A percentile compares a stretch with the other conserved stretches of the same genome.
phyloP scores from a whole-genome alignment of 2,113 vertebrate genomes.

The Nannobrachium achirus region DNA sequence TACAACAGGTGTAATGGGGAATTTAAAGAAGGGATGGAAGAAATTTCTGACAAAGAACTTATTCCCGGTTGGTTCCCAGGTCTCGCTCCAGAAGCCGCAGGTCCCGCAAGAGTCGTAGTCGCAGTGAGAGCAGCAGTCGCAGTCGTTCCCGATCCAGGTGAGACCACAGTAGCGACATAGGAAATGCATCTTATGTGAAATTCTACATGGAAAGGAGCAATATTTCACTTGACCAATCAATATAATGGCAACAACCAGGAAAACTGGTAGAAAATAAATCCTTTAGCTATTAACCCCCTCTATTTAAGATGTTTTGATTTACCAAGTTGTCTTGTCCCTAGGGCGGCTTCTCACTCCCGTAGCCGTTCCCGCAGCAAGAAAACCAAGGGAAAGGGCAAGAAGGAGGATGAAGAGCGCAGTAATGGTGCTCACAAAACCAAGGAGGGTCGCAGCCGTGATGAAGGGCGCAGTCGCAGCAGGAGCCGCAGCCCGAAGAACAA shows the following conservation, averaged over 20 bases:
- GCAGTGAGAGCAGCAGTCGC: conserved; percentile 89
- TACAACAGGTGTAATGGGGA: too few species aligned
- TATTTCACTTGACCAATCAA: too few species aligned
- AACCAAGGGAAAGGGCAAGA: conserved; percentile 76
- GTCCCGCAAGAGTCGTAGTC: conserved; percentile 92
- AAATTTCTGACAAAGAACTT: too few species aligned
- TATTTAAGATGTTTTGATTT: conserved; percentile 9
- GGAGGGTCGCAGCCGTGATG: conserved; percentile 55
- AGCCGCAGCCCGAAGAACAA: conserved; percentile 86
- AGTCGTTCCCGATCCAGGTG: conserved; percentile 90
- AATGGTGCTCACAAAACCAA: conserved; percentile 75
- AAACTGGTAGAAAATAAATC: too few species aligned
- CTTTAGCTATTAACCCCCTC: neutral
- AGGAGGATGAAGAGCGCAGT: conserved; percentile 73
- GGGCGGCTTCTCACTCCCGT: conserved; percentile 88
- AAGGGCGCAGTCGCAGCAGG: conserved; percentile 77
- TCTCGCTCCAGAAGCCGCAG: conserved; percentile 94
- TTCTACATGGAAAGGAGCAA: too few species aligned
- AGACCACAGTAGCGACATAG: neutral
- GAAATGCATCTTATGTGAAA: too few species aligned
- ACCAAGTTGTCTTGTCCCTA: conserved; percentile 51
- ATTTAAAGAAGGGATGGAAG: too few species aligned
- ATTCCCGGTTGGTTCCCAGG: conserved; percentile 62
- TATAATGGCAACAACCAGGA: too few species aligned
- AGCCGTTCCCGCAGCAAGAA: conserved; percentile 83